Conservation (phyloP, 2,797 vertebrate genomes). For the Pempheris klunzingeri region DNA sequence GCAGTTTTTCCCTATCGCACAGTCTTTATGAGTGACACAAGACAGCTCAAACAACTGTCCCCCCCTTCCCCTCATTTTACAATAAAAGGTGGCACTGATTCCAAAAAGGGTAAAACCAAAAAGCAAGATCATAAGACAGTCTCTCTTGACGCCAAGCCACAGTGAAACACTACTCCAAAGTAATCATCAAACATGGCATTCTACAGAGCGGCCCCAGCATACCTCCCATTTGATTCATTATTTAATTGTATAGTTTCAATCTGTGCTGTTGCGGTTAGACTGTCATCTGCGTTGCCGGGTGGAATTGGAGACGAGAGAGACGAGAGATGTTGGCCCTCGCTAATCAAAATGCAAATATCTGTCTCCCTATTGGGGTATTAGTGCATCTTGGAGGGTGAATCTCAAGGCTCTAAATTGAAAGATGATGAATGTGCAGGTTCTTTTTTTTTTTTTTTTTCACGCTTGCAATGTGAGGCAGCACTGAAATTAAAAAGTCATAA, state of each 20-base stretch:
- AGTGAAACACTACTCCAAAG: slow-evolving; percentile 51
- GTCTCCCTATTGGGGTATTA: slow-evolving; percentile 73
- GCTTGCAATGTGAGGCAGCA: slow-evolving; percentile 46
- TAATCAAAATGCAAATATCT: slow-evolving; percentile 85
- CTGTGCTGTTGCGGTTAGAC: slow-evolving; percentile 49
- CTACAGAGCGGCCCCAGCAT: background rate
- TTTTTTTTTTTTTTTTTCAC: slow-evolving; percentile 45
- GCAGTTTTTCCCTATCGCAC: slow-evolving; percentile 29
- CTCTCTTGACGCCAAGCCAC: slow-evolving; percentile 40
- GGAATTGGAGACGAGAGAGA: slow-evolving; percentile 60
- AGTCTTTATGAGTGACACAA: slow-evolving; percentile 65
- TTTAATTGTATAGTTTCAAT: slow-evolving; percentile 76
- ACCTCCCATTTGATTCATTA: slow-evolving; percentile 55
- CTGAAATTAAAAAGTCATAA: slow-evolving; percentile 70
- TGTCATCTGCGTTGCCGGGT: slow-evolving; percentile 45
- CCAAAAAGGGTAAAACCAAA: slow-evolving; percentile 21
- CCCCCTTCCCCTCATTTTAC: slow-evolving; percentile 34
- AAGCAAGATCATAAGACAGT: slow-evolving; percentile 22
- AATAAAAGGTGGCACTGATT: slow-evolving; percentile 52
- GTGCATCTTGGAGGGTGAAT: slow-evolving; percentile 73
- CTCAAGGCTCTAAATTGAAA: slow-evolving; percentile 78
- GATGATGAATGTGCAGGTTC: slow-evolving; percentile 77
- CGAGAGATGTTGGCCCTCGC: slow-evolving; percentile 40
- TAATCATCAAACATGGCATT: slow-evolving; percentile 65
- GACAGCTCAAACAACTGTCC: slow-evolving; percentile 44